These are phyloP conservation scores for Collichthys lucidus DNA, from an alignment of 2,113 vertebrate genomes.

Conservation along the genomic window DNA sequence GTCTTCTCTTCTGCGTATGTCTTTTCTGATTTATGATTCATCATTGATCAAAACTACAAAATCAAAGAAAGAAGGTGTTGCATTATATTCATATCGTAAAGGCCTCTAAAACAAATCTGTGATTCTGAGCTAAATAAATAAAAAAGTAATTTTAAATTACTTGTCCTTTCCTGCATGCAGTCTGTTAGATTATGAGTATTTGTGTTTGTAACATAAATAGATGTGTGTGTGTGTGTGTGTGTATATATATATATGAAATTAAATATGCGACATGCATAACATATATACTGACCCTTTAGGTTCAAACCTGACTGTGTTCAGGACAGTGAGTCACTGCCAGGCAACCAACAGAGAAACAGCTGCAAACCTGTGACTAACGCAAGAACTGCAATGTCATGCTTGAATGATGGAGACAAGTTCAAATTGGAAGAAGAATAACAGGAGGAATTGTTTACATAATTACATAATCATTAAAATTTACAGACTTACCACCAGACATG, in stretches of 20 bases:
- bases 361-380: conserved; percentile 6
- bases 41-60: background rate
- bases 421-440: background rate
- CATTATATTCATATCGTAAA: background rate
- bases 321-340: conserved; percentile 3
- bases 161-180: background rate
- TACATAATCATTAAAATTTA: background rate
- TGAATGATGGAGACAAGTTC: background rate
- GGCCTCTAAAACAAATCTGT: background rate
- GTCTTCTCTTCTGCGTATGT: background rate
- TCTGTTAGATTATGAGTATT: background rate
- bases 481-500: background rate
- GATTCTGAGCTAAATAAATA: background rate
- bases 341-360: background rate
- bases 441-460: background rate
- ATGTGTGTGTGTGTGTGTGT: no score
- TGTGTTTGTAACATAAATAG: background rate
- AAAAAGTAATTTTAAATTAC: background rate
- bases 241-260: no score
- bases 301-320: background rate
- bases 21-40: background rate
- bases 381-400: background rate
- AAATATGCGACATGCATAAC: no score
- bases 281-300: background rate
- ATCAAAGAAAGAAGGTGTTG: background rate